These are phyloP conservation scores for Sympetrum striolatum DNA, from an alignment of 2,888 invertebrate genomes.

Conservation along the genomic window DNA sequence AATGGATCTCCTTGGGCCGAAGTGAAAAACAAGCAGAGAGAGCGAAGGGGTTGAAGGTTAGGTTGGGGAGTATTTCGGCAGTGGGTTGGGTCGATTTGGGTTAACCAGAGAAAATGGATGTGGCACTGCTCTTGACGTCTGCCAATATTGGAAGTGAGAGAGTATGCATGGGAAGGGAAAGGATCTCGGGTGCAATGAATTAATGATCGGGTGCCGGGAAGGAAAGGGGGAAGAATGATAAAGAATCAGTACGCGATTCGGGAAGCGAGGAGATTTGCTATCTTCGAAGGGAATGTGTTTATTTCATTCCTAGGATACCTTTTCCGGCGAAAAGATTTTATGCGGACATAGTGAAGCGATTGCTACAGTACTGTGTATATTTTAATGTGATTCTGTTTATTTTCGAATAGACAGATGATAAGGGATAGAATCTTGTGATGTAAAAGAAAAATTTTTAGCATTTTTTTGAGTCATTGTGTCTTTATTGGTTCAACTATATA, in stretches of 20 bases:
- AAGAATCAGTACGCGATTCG: neutral
- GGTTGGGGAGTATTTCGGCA: neutral
- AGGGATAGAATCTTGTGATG: too few species aligned
- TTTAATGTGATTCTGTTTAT: too few species aligned
- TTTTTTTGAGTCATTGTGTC: too few species aligned
- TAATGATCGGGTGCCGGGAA: constrained; percentile 5
- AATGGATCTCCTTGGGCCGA: neutral
- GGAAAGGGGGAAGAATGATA: neutral
- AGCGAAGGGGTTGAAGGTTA: neutral
- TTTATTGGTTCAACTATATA: too few species aligned
- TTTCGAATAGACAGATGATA: too few species aligned
- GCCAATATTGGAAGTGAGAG: constrained; percentile 26
- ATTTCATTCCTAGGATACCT: too few species aligned
- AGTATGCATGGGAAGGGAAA: neutral
- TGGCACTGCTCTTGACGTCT: constrained; percentile 40
- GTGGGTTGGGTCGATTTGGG: constrained; percentile 34
- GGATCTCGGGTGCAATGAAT: constrained; percentile 38
- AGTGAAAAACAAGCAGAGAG: neutral
- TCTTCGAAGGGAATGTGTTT: too few species aligned
- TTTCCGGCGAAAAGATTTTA: too few species aligned
- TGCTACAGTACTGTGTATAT: too few species aligned
- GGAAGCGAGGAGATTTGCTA: neutral
- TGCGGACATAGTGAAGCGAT: too few species aligned
- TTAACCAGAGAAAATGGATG: constrained; percentile 44
- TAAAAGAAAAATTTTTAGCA: too few species aligned